These are phyloP conservation scores for Chloroclystis v-ata DNA, from an alignment of 2,888 invertebrate genomes.

Conservation along the genomic window DNA sequence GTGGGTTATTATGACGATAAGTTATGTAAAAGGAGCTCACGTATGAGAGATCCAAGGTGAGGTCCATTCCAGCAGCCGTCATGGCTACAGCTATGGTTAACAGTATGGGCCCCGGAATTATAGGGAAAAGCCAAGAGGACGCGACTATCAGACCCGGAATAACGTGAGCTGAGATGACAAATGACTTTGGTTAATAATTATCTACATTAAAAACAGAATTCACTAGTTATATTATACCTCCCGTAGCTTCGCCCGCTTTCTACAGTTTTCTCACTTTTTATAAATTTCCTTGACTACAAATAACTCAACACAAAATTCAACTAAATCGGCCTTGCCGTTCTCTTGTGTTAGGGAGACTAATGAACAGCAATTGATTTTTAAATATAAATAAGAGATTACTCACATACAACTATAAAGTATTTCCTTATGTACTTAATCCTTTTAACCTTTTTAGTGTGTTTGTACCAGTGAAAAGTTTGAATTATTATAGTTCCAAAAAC, in stretches of 20 bases:
- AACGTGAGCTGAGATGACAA: conserved; percentile 72
- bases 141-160: conserved; percentile 67
- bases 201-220: too few species aligned
- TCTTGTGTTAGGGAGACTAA: too few species aligned
- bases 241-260: too few species aligned
- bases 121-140: conserved; percentile 46
- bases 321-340: too few species aligned
- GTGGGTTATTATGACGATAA: too few species aligned
- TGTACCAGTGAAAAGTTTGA: conserved; percentile 62
- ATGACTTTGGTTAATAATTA: too few species aligned
- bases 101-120: conserved; percentile 56
- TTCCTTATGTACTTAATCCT: conserved; percentile 54
- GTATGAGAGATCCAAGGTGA: conserved; percentile 78
- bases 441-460: conserved; percentile 42
- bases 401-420: conserved; percentile 70
- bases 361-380: too few species aligned
- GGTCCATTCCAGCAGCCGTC: conserved; percentile 80
- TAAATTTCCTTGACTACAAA: too few species aligned
- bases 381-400: conserved; percentile 39
- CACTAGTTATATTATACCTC: too few species aligned
- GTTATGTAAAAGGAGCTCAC: conserved; percentile 41
- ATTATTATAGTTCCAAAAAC: conserved; percentile 61
- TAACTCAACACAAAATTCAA: too few species aligned
- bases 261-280: too few species aligned
- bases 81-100: conserved; percentile 65